Percentiles rank a stretch among this genome's conserved stretches.
phyloP scores from a whole-genome alignment of 2,888 invertebrate species.

The Eupithecia dodoneata region DNA sequence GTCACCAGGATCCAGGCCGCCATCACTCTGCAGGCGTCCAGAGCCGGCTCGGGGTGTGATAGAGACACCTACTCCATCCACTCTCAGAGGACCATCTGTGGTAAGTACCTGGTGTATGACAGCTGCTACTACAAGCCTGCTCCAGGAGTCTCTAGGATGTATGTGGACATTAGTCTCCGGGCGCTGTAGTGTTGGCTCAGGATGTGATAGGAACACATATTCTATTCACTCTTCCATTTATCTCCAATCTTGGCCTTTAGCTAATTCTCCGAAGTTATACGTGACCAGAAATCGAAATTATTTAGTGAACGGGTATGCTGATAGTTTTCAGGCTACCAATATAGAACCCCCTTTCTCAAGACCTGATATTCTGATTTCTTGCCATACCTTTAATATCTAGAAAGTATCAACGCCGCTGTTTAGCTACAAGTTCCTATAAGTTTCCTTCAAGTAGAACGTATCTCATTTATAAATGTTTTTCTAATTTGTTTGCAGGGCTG shows the following conservation, averaged over 20 bases:
- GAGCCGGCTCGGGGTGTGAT: conserved; percentile 97
- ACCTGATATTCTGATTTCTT: not conserved
- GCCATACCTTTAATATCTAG: not conserved
- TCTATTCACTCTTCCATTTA: not conserved
- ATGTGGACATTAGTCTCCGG: not conserved
- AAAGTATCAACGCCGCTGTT: not conserved
- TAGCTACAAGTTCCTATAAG: not conserved
- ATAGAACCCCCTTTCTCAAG: not conserved
- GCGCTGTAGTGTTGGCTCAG: not conserved
- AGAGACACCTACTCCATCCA: conserved; percentile 95
- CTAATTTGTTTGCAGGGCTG: conserved; percentile 74
- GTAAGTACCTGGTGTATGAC: conserved; percentile 64
- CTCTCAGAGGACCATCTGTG: conserved; percentile 93
- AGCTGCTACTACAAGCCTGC: too few species aligned
- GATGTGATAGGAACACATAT: not conserved
- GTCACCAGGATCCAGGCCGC: conserved; percentile 86
- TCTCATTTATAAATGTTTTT: not conserved
- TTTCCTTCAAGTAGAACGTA: not conserved
- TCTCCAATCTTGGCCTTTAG: not conserved
- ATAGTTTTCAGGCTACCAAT: not conserved
- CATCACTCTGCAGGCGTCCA: conserved; percentile 90
- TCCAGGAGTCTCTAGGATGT: not conserved
- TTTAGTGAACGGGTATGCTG: not conserved
- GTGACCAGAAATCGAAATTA: not conserved
- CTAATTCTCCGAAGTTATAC: not conserved